Base-by-base conservation (phyloP, 1,140 invertebrate species). In the Cherax destructor region DNA sequence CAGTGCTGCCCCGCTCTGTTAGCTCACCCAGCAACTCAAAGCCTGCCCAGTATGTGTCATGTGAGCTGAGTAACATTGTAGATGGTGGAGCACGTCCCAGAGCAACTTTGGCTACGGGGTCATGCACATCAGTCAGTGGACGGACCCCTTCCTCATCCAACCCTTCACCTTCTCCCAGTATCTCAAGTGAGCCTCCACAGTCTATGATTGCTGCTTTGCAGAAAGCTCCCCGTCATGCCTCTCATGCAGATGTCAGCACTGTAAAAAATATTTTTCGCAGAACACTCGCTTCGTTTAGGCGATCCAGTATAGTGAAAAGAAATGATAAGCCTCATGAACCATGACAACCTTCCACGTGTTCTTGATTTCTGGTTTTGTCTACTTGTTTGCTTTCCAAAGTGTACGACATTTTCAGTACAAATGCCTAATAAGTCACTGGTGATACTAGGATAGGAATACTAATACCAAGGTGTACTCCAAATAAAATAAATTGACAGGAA, bases 381-480 rank as follows among this genome's bases (percentile, higher is more conserved):
- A 65, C 56, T 91, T 77, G 50, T 78, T 85, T 79, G 77, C 83
- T 91, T 85, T 80, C 74, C 74, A 91, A 69, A 91, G 79, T 88
- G 87, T 81, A 81, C 79, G 80, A 81, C 69, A 78, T 65, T 85
- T 91, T 84, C 89, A 91, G 89, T 91, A 91, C 89, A 91, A 91
- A 91, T 91, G 89, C 83, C 83, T 85, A 78, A 91, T 85, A 86
- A 85, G 76, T 91, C 83, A 85, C 89, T 91, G 89, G 89, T 91
- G 89, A 91, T 91, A 91, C 83, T 91, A 91, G 89, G 77, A 78
- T 91, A 91, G 83, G 50, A 69, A 69, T 79, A 80, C 61, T 80
- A 69, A 69, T 41, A 65, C 69, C 59, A 69, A 50, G 81, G n/a
- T 69, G 61, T 65, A 83, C 81, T 83, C 56, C 56, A 61, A 49